phyloP scores from a whole-genome alignment of 2,113 vertebrate species.

The Orycteropus afer region DNA sequence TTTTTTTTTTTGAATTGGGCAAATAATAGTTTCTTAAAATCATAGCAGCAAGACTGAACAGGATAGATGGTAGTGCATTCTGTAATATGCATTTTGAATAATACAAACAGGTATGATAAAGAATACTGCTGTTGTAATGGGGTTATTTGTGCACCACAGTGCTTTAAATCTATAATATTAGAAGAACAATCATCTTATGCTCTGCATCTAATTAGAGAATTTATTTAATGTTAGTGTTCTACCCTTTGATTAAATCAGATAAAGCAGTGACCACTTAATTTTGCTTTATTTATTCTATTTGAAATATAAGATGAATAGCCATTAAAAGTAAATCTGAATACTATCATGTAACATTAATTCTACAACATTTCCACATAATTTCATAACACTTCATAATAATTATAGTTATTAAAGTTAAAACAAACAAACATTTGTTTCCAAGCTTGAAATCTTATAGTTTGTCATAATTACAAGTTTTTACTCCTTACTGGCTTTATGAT shows the following conservation, averaged over 20 bases:
- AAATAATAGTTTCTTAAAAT: conserved; percentile 8
- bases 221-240: neutral
- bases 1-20: conserved; percentile 41
- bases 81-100: conserved; percentile 35
- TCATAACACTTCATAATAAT: neutral
- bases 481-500: neutral
- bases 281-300: conserved; percentile 49
- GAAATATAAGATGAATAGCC: conserved; percentile 27
- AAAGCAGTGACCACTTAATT: neutral
- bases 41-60: neutral
- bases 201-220: neutral
- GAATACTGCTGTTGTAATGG: neutral
- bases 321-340: conserved; percentile 41
- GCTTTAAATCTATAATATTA: conserved; percentile 40
- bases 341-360: neutral
- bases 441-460: neutral
- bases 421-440: neutral
- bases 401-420: neutral
- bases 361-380: neutral
- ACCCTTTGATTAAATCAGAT: conserved; percentile 33
- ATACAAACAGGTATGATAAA: neutral
- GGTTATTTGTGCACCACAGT: neutral
- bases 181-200: neutral
- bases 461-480: neutral
- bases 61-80: neutral